Base-by-base conservation (phyloP, 2,797 vertebrate species). In the Geotrypetes seraphini region DNA sequence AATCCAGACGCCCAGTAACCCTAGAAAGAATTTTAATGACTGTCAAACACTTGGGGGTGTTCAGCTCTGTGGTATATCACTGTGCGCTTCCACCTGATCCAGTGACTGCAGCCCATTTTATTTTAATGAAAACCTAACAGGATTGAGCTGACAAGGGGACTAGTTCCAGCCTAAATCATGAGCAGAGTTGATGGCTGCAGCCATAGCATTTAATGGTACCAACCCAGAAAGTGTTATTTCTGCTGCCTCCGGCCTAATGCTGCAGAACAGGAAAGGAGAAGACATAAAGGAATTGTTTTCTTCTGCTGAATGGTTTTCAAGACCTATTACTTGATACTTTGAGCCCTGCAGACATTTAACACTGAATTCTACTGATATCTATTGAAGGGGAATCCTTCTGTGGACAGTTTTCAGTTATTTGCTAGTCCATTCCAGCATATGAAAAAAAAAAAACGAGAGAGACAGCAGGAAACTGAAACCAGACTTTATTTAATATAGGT, bases 41-140 rank as follows among this genome's bases (percentile, higher is more conserved):
- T 38, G 63, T 57, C 52, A 2, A 57, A 53, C 54, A 61, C 54
- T 53, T 43, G 54, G 60, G 47, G 22, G 36, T 28, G 48, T 42
- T 39, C 28, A 51, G 47, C 26, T 45, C 45, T 20, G 16, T 43
- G 52, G 19, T 50, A 33, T 18, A 53, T 66, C 47, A 50, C 45
- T 47, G 38, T 42, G 51, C 46, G 33, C 17, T 53, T 43, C 60
- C 57, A 66, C 63, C 66, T 69, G 63, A 22, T 60, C 48, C 13
- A 26, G 27, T 27, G 53, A 53, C 41, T 37, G 46, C 40, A 25
- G 41, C 44, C 35, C 35, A 39, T 66, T 66, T 60, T 47, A 62
- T 57, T 66, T 60, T 64, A 64, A 66, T 66, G 62, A 62, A 66
- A 66, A 47, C 22, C 19, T 36, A 56, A 55, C 53, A 66, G 35